Evolutionary conservation across 2,888 invertebrate genomes (phyloP).

Genomic region (Epinotia ramella): DNA sequence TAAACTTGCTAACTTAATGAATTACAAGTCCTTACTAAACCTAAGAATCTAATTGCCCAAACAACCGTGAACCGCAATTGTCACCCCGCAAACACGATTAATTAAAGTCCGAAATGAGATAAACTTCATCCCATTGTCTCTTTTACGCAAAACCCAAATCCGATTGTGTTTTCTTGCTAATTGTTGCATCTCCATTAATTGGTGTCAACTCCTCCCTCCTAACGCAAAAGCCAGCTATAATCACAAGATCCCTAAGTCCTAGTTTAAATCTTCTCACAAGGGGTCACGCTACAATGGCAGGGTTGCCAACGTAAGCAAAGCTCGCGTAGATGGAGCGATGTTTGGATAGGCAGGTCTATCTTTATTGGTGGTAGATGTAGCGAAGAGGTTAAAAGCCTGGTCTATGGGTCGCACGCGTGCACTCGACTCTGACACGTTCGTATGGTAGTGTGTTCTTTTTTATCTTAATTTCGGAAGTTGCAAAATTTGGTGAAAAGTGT

Average conservation of each 20-base stretch:
- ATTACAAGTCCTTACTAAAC: neutral
- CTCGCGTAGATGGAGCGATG: slow-evolving; percentile 34
- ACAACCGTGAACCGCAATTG: slow-evolving; percentile 11
- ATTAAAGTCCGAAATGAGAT: slow-evolving; percentile 31
- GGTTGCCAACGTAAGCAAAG: slow-evolving; percentile 48
- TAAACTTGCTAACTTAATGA: neutral
- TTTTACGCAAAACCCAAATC: slow-evolving; percentile 64
- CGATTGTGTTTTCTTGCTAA: slow-evolving; percentile 61
- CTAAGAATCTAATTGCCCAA: neutral
- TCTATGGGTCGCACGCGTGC: slow-evolving; percentile 68
- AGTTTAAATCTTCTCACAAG: neutral
- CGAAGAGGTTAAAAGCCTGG: slow-evolving; percentile 70
- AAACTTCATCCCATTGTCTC: slow-evolving; percentile 55
- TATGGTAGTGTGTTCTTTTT: slow-evolving; percentile 52
- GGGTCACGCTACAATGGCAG: slow-evolving; percentile 13
- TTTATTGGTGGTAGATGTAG: slow-evolving; percentile 59
- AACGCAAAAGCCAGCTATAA: slow-evolving; percentile 40
- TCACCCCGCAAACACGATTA: slow-evolving; percentile 11
- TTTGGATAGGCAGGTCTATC: slow-evolving; percentile 51
- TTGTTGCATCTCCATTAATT: slow-evolving; percentile 74
- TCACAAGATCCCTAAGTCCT: neutral
- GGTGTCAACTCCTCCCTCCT: slow-evolving; percentile 57
- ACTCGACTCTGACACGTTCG: slow-evolving; percentile 58
- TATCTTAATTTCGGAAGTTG: slow-evolving; percentile 36
- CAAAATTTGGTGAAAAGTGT: slow-evolving; percentile 51